Base-by-base conservation (phyloP, 2,797 vertebrate genomes). In the Ceyx erithaca region DNA sequence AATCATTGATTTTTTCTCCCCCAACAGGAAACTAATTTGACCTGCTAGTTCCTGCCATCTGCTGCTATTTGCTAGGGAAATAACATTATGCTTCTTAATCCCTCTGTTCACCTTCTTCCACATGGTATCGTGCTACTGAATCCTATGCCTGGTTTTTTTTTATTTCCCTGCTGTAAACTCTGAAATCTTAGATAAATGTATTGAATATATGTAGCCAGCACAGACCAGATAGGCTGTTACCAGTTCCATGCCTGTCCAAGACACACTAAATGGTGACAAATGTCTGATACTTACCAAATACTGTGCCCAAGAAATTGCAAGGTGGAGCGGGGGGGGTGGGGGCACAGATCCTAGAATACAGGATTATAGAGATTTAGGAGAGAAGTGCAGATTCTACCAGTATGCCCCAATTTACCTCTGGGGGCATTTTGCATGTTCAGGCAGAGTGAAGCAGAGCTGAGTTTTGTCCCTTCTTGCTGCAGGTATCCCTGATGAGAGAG, bases 21-120 rank as follows among this genome's bases (percentile, higher is more conserved):
- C 14, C 46, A 93, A 77, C 54, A 94, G 68, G 75, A 94, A 92
- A 80, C 10, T 55, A 80, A 77, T 73, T 43, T 70, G 71, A 88
- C 80, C 80, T 93, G 21, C 35, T 91, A 62, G 54, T 62, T 28
- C 66, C 75, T 80, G 46, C 58, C 71, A 94, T 72, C 93, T 91
- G 71, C 58, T 90, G 31, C 78, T 87, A 23, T 68, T 71, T 68
- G 62, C 49, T 58, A 54, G 45, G 83, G 20, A 67, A 77, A 19
- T 37, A 86, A 58, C 26, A 59, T 77, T 15, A 70, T 7, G 22
- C 19, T 86, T 93, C 91, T 84, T 57, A 93, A 77, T 84, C 8
- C 54, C 64, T 49, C 73, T 77, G n/a, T 88, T 91, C 41, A 85
- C 41, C 57, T 84, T 76, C 37, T 79, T 90, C n/a, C 61, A 73